Conservation (phyloP, 2,113 vertebrate genomes). For the Leptosomus discolor region DNA sequence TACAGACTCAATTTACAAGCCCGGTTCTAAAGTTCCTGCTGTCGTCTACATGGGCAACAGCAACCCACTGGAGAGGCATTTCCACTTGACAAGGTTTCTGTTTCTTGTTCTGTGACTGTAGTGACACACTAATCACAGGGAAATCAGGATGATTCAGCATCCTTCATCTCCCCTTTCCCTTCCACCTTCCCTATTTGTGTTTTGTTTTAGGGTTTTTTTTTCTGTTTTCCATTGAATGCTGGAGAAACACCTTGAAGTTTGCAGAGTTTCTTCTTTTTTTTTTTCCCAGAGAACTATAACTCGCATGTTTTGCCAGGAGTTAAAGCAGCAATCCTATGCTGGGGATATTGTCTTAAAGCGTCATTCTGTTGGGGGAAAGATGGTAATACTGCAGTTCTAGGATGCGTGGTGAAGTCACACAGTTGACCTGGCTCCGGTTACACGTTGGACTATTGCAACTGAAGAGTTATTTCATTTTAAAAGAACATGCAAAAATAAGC, state of each 20-base stretch:
- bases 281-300: conserved; percentile 52
- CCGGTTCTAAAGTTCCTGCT: conserved; percentile 76
- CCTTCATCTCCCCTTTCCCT: conserved; percentile 55
- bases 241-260: conserved; percentile 73
- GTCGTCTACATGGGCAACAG: conserved; percentile 69
- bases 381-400: conserved; percentile 69
- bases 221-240: conserved; percentile 55
- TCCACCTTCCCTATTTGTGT: neutral
- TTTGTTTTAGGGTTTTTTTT: neutral
- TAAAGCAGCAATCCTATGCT: conserved; percentile 66
- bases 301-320: conserved; percentile 75
- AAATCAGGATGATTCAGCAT: conserved; percentile 73
- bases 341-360: conserved; percentile 44
- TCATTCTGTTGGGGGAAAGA: conserved; percentile 36
- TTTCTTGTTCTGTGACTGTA: conserved; percentile 66
- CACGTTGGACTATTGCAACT: conserved; percentile 63
- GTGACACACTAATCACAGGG: conserved; percentile 74
- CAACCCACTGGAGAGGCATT: conserved; percentile 76
- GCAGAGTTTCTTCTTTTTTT: conserved; percentile 12
- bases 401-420: conserved; percentile 63
- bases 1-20: conserved; percentile 68
- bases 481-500: conserved; percentile 67
- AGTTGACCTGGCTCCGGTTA: conserved; percentile 71
- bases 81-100: conserved; percentile 63
- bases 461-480: conserved; percentile 63